Percentiles rank a stretch among this genome's conserved stretches.
phyloP scores from a whole-genome alignment of 2,888 invertebrate genomes.

The Silvanus unidentatus region DNA sequence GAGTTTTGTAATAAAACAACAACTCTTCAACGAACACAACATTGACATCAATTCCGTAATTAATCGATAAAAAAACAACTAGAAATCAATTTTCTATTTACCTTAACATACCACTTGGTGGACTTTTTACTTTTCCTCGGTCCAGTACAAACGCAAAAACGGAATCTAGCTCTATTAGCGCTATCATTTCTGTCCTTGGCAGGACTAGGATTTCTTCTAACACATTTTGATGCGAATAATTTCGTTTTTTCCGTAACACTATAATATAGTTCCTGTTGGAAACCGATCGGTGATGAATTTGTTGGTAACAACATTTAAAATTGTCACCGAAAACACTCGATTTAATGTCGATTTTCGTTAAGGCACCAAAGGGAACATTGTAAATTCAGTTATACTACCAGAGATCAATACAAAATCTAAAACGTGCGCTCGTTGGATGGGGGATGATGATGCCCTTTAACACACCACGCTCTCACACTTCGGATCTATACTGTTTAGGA shows the following conservation, averaged over 20 bases:
- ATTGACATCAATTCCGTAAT: too few relatives aligned
- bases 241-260: slow-evolving; percentile 38
- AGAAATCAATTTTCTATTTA: too few relatives aligned
- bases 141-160: slow-evolving; percentile 43
- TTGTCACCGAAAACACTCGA: slow-evolving; percentile 7
- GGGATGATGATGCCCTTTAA: too few relatives aligned
- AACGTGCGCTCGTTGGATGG: too few relatives aligned
- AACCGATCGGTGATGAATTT: slow-evolving; percentile 35
- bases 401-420: slow-evolving; percentile 8
- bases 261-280: slow-evolving; percentile 38
- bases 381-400: slow-evolving; percentile 1
- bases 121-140: slow-evolving; percentile 49
- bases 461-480: too few relatives aligned
- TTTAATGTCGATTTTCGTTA: too few relatives aligned
- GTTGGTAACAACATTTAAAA: slow-evolving; percentile 40
- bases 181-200: slow-evolving; percentile 20
- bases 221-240: slow-evolving; percentile 38
- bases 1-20: too few relatives aligned
- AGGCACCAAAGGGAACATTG: too few relatives aligned
- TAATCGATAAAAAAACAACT: too few relatives aligned
- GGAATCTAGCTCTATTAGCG: slow-evolving; percentile 34
- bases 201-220: slow-evolving; percentile 23
- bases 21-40: too few relatives aligned
- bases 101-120: slow-evolving; percentile 68
- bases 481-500: too few relatives aligned